Evolutionary conservation across 1,140 invertebrate species (phyloP).

Genomic region (Grapholita molesta): DNA sequence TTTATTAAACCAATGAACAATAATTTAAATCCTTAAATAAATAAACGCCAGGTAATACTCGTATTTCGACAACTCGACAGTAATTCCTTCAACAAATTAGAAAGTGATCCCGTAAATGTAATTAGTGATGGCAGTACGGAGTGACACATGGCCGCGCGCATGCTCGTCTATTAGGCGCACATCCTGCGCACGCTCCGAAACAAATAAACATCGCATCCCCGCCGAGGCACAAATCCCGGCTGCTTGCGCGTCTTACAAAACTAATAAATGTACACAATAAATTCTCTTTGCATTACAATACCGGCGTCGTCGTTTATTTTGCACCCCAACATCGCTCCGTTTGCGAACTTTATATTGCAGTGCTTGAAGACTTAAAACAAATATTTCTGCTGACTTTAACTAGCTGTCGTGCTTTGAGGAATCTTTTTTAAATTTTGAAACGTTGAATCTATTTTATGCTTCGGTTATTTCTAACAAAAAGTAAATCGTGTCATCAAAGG

Average conservation of each 20-base stretch:
- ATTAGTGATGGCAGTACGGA: slow-evolving; percentile 47
- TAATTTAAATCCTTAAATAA: no score
- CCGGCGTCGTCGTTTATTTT: slow-evolving; percentile 31
- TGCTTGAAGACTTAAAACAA: slow-evolving; percentile 1
- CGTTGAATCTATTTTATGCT: slow-evolving; percentile 25
- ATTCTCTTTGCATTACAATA: slow-evolving; percentile 55
- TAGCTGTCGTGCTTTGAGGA: not conserved
- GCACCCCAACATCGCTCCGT: slow-evolving; percentile 33
- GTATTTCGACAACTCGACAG: slow-evolving; percentile 7
- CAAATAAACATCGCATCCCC: slow-evolving; percentile 57
- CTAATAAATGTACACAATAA: slow-evolving; percentile 66
- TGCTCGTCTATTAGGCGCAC: slow-evolving; percentile 40
- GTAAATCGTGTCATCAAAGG: slow-evolving; percentile 33
- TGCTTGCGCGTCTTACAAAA: slow-evolving; percentile 54
- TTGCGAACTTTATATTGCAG: slow-evolving; percentile 18
- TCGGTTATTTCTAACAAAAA: slow-evolving; percentile 27
- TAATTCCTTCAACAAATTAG: slow-evolving; percentile 42
- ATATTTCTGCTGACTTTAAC: not conserved
- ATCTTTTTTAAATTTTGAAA: slow-evolving; percentile 1
- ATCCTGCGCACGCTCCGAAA: slow-evolving; percentile 46
- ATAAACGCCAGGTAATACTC: no score
- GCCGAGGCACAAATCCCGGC: slow-evolving; percentile 42
- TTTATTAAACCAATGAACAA: not conserved
- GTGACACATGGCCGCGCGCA: slow-evolving; percentile 51
- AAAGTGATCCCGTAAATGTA: slow-evolving; percentile 27